Conservation (phyloP, 1,140 invertebrate genomes). For the Acromyrmex charruanus region DNA sequence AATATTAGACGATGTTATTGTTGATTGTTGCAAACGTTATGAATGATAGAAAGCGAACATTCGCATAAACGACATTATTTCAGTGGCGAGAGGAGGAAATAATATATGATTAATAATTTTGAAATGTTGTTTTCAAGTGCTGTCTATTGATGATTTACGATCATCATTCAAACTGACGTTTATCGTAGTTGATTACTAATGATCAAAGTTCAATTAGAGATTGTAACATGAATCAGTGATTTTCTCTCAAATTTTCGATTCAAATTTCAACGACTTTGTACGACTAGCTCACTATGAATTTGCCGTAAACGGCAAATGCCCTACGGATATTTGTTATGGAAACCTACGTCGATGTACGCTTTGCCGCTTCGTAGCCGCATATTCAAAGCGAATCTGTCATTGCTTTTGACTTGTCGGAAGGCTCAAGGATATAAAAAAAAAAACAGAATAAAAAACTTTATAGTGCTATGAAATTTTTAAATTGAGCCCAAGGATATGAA, state of each 20-base stretch:
- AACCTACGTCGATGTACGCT: slow-evolving; percentile 15
- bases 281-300: neutral
- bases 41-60: slow-evolving; percentile 29
- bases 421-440: neutral
- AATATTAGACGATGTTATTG: slow-evolving; percentile 43
- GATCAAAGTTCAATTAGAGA: neutral
- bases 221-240: neutral
- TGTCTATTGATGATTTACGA: neutral
- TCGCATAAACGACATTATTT: slow-evolving; percentile 36
- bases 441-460: neutral
- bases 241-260: neutral
- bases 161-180: neutral
- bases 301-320: neutral
- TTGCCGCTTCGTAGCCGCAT: neutral
- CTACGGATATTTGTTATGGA: slow-evolving; percentile 15
- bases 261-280: slow-evolving; percentile 24
- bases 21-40: slow-evolving; percentile 12
- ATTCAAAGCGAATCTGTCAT: slow-evolving; percentile 34
- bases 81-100: neutral
- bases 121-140: neutral
- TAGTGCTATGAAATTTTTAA: neutral
- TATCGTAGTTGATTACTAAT: neutral
- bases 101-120: slow-evolving; percentile 4
- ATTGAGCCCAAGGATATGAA: too few species aligned
- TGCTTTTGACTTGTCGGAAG: neutral